Evolutionary conservation across 2,113 vertebrate genomes (phyloP), one percentile per base, ranked within the genome.

Genomic region (Pipa parva): DNA sequence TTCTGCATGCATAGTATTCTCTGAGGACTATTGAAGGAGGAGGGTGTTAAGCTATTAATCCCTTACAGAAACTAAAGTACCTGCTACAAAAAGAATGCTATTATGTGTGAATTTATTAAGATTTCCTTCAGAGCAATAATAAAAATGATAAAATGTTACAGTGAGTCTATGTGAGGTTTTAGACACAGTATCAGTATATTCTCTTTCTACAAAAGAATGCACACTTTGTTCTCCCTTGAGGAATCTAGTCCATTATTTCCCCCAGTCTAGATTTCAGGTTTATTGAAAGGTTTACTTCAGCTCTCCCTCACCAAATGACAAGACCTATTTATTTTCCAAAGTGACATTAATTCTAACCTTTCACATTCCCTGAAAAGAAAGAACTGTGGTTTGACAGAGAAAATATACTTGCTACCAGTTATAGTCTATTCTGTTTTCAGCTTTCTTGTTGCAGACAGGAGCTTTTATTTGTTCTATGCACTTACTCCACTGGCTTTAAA

Each of bases 301-400:
- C 17, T 42, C 39, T 42, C 39, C 39, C 17, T n/a, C 39, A 42
- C 39, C 39, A 42, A 42, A 42, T 42, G 39, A 42, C 39, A 42
- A 42, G 39, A 42, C 39, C 39, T 42, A 42, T 42, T 42, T 42
- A 42, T 42, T 42, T 42, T 15, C 39, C 39, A 42, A 42, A 42
- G 39, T 42, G 39, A 42, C 39, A 42, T 42, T 42, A 42, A 42
- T 42, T 42, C 39, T 42, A 42, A 42, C 39, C 39, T 42, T 42
- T 42, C 39, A 42, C 39, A n/a, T 42, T 42, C 11, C n/a, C 39
- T 15, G 39, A n/a, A 17, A 42, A 42, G 39, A n/a, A 42, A 42
- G 39, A 42, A 5, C 39, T 42, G 17, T 2, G 39, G 39, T 13
- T n/a, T n/a, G 15, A 42, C 39, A n/a, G 39, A 42, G 17, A 15